Evolutionary conservation across 2,113 vertebrate genomes (phyloP).

Genomic region (Aptenodytes patagonicus): DNA sequence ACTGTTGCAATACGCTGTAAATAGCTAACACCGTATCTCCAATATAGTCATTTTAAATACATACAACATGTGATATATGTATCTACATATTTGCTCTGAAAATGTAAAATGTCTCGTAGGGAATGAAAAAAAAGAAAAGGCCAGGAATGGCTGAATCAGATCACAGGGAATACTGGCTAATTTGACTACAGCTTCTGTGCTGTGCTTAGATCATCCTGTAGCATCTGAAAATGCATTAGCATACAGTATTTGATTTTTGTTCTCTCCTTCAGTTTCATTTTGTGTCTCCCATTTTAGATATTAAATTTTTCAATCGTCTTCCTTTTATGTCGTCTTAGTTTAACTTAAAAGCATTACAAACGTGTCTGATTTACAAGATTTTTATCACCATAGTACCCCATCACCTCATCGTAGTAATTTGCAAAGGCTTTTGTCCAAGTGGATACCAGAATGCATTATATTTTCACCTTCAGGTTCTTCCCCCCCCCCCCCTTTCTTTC

Average conservation of each 20-base stretch:
- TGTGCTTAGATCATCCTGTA: rapidly evolving
- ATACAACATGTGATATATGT: rapidly evolving
- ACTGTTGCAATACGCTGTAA: rapidly evolving
- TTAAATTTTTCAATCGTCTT: neutral
- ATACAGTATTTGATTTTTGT: neutral
- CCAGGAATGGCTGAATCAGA: neutral
- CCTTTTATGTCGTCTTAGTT: neutral
- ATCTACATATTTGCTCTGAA: neutral
- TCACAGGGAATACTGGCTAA: neutral
- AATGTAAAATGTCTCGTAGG: neutral
- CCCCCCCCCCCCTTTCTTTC: neutral
- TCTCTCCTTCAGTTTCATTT: neutral
- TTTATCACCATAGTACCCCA: constrained; percentile 4
- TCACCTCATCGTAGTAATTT: neutral
- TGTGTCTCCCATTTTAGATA: neutral
- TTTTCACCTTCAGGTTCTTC: neutral
- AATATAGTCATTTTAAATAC: neutral
- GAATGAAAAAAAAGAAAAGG: neutral
- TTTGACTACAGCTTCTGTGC: neutral
- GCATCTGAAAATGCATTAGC: neutral
- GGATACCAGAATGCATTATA: neutral
- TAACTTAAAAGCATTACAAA: constrained; percentile 31
- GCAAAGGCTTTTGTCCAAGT: neutral
- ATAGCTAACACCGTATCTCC: neutral
- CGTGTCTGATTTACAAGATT: neutral